These are phyloP conservation scores for Anarsia innoxiella DNA, from an alignment of 2,888 invertebrate genomes.

Conservation along the genomic window DNA sequence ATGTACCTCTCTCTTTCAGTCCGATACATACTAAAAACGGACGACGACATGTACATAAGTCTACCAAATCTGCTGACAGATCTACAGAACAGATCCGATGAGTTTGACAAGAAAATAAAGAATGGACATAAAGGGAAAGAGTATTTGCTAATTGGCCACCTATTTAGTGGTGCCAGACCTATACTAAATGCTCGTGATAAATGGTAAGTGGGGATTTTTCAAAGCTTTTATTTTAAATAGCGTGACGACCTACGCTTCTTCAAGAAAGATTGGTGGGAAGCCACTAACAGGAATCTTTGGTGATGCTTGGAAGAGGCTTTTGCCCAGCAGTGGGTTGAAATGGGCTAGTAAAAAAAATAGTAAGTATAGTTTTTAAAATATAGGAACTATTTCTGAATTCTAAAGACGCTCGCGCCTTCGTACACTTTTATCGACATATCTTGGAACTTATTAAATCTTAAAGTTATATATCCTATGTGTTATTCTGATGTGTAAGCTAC, in stretches of 20 bases:
- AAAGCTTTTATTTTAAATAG: neutral
- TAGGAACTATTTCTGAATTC: neutral
- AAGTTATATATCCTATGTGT: no score
- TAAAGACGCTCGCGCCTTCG: neutral
- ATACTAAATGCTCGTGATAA: slow-evolving; percentile 83
- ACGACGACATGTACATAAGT: slow-evolving; percentile 91
- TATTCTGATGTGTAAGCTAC: no score
- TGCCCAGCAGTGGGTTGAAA: no score
- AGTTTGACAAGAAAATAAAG: slow-evolving; percentile 28
- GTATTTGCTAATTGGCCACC: slow-evolving; percentile 80
- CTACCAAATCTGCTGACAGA: slow-evolving; percentile 78
- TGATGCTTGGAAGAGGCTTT: no score
- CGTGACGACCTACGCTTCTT: neutral
- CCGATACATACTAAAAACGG: slow-evolving; percentile 86
- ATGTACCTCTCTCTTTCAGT: slow-evolving; percentile 40
- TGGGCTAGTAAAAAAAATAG: neutral
- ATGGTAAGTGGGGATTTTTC: slow-evolving; percentile 72
- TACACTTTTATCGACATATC: no score
- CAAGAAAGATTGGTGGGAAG: no score
- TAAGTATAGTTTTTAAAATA: neutral
- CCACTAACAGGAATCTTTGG: neutral
- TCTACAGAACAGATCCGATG: slow-evolving; percentile 44
- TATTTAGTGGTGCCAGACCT: slow-evolving; percentile 86
- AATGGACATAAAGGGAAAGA: slow-evolving; percentile 33
- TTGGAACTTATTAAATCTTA: no score